phyloP scores from a whole-genome alignment of 2,888 invertebrate genomes.

The Spialia ferax region DNA sequence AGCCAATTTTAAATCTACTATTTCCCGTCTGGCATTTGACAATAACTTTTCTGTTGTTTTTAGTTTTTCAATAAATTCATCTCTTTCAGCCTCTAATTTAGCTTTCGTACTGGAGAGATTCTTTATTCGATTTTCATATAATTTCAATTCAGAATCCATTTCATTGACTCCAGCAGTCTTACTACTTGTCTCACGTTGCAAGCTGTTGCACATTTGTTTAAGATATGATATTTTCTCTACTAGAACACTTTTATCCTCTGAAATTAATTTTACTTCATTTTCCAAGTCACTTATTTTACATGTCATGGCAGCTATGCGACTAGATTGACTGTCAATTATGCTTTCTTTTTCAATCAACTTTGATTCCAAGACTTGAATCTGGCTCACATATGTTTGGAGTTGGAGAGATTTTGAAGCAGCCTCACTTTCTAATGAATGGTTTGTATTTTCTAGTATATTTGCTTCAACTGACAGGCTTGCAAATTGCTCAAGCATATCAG shows the following conservation, averaged over 20 bases:
- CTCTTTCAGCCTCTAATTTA: constrained; percentile 88
- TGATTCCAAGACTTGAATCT: constrained; percentile 88
- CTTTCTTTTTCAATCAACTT: constrained; percentile 83
- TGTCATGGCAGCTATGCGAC: constrained; percentile 69
- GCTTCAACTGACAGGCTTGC: constrained; percentile 92
- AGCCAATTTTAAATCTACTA: constrained; percentile 87
- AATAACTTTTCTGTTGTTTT: constrained; percentile 87
- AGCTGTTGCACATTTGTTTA: constrained; percentile 77
- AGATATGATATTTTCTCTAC: constrained; percentile 76
- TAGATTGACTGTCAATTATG: constrained; percentile 71
- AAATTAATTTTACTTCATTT: constrained; percentile 76
- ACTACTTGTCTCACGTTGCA: constrained; percentile 64
- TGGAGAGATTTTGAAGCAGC: constrained; percentile 89
- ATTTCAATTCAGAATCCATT: constrained; percentile 73
- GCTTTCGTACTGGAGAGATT: constrained; percentile 84
- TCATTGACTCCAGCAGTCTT: constrained; percentile 59
- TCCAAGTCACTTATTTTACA: constrained; percentile 73
- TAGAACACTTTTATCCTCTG: constrained; percentile 74
- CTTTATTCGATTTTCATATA: constrained; percentile 80
- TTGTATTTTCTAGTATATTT: constrained; percentile 91
- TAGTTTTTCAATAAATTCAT: constrained; percentile 86
- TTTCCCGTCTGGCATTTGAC: constrained; percentile 90
- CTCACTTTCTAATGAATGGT: constrained; percentile 92
- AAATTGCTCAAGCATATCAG: constrained; percentile 93
- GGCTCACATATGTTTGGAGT: constrained; percentile 77